These are phyloP conservation scores for Platycheirus rosarum DNA, from an alignment of 2,888 invertebrate genomes.

Conservation along the genomic window DNA sequence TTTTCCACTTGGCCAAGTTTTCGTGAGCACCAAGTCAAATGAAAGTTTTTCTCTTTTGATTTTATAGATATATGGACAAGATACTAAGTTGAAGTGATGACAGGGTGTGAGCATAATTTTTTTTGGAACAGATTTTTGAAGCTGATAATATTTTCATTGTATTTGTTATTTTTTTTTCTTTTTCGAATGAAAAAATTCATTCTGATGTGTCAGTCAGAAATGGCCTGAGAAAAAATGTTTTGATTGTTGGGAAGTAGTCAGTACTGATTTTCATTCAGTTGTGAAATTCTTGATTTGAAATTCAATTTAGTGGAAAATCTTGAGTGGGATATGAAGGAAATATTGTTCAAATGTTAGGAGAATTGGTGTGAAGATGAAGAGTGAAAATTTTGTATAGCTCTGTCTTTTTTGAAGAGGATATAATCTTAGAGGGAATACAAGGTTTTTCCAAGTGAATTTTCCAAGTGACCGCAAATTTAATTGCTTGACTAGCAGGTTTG, in stretches of 20 bases:
- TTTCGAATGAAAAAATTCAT: not conserved
- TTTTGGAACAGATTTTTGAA: not conserved
- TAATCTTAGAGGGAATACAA: not conserved
- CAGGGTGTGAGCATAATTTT: not conserved
- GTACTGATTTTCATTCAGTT: not conserved
- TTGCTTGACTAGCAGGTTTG: too few relatives aligned
- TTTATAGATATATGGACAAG: not conserved
- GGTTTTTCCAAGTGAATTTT: slow-evolving; percentile 11
- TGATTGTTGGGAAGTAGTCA: not conserved
- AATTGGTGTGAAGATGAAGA: too few relatives aligned
- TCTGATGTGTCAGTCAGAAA: not conserved
- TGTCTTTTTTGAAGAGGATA: too few relatives aligned
- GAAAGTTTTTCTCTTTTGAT: not conserved
- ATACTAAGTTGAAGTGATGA: slow-evolving; percentile 12
- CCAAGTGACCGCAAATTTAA: slow-evolving; percentile 32
- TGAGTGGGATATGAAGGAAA: slow-evolving; percentile 3
- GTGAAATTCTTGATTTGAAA: not conserved
- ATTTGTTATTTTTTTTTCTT: not conserved
- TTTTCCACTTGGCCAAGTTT: slow-evolving; percentile 50
- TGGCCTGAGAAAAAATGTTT: not conserved
- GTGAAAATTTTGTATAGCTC: too few relatives aligned
- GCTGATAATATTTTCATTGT: not conserved
- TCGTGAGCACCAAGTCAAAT: not conserved
- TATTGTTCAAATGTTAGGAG: slow-evolving; percentile 10
- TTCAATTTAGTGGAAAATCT: slow-evolving; percentile 12